A percentile compares a stretch with the other conserved stretches of the same genome.
These are phyloP conservation scores for Telmatherina bonti DNA, from an alignment of 2,797 vertebrate species.

Conservation along the genomic window DNA sequence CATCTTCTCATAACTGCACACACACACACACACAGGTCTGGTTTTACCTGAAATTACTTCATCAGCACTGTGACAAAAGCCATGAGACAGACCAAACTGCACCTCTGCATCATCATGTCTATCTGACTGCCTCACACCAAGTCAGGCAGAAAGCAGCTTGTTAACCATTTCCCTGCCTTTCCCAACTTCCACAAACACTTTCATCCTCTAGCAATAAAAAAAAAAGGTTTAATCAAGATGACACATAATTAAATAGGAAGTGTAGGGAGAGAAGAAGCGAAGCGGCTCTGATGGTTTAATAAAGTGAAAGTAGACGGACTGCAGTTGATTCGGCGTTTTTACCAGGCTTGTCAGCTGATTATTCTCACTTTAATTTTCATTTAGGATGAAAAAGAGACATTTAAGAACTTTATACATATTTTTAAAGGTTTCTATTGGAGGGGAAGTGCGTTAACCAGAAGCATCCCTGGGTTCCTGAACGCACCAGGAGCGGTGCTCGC, in stretches of 20 bases:
- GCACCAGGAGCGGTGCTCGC: conserved; percentile 22
- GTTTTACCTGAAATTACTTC: conserved; percentile 66
- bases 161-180: conserved; percentile 28
- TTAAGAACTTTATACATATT: neutral
- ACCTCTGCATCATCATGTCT: conserved; percentile 34
- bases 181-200: conserved; percentile 28
- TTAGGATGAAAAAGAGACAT: neutral
- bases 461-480: neutral
- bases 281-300: conserved; percentile 65
- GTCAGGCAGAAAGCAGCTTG: conserved; percentile 32
- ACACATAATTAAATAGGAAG: conserved; percentile 67
- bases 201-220: conserved; percentile 47
- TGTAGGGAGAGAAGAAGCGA: conserved; percentile 62
- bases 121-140: conserved; percentile 35
- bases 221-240: conserved; percentile 56
- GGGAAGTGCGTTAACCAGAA: neutral
- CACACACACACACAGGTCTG: conserved; percentile 36
- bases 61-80: conserved; percentile 66
- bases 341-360: conserved; percentile 49
- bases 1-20: conserved; percentile 64
- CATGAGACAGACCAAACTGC: conserved; percentile 47
- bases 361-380: neutral
- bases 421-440: neutral
- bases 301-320: conserved; percentile 64
- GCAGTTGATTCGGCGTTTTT: conserved; percentile 31